phyloP scores from a whole-genome alignment of 2,888 invertebrate genomes.

The Hyposoter didymator region DNA sequence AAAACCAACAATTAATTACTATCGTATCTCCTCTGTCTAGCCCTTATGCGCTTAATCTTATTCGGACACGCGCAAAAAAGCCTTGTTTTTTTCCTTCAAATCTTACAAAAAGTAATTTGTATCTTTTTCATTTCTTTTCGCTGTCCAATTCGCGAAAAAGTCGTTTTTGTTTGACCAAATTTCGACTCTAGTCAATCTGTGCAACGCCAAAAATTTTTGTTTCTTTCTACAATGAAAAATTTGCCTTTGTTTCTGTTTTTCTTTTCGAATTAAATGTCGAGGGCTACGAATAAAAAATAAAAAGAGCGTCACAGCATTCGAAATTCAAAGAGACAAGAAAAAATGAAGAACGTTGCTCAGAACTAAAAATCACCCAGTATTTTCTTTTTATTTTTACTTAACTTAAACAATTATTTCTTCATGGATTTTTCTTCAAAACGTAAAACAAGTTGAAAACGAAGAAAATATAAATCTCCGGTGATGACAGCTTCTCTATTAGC shows the following conservation, averaged over 20 bases:
- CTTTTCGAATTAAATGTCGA: conserved; percentile 3
- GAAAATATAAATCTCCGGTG: conserved; percentile 48
- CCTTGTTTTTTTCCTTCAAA: conserved; percentile 6
- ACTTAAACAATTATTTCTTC: neutral
- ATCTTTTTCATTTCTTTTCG: neutral
- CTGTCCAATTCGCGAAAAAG: conserved; percentile 17
- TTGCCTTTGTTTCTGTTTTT: neutral
- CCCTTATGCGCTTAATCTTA: conserved; percentile 64
- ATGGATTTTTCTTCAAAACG: neutral
- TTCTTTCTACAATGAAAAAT: neutral
- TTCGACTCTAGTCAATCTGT: conserved; percentile 66
- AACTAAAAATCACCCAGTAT: conserved; percentile 53
- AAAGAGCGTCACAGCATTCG: conserved; percentile 2
- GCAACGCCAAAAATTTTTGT: conserved; percentile 51
- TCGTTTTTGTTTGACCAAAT: conserved; percentile 54
- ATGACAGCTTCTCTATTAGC: conserved; percentile 58
- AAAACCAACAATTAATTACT: conserved; percentile 24
- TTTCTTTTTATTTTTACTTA: conserved; percentile 13
- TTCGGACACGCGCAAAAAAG: conserved; percentile 56
- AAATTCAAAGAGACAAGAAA: neutral
- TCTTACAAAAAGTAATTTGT: neutral
- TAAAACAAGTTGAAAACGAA: conserved; percentile 5
- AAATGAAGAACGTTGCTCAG: conserved; percentile 59
- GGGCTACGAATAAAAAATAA: neutral
- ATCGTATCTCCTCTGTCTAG: conserved; percentile 61